Percentiles rank a stretch among this genome's conserved stretches.
Evolutionary conservation across 2,113 vertebrate genomes (phyloP).

Genomic region (Menidia beryllina): DNA sequence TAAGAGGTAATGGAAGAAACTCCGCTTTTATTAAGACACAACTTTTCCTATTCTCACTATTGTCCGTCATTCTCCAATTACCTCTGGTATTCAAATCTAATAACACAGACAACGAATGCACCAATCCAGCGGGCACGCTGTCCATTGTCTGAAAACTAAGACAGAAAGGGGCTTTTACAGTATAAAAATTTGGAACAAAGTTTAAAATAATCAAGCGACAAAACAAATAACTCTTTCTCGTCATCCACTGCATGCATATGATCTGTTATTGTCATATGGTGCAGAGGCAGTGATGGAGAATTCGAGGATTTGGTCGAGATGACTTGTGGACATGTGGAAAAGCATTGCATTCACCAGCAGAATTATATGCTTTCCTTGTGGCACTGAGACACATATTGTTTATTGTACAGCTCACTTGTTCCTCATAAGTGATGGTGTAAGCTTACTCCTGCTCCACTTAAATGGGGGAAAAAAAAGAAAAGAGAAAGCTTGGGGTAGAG

Average conservation of each 20-base stretch:
- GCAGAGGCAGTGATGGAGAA: conserved; percentile 51
- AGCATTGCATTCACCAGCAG: conserved; percentile 70
- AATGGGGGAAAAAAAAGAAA: conserved; percentile 44
- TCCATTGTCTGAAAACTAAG: conserved; percentile 49
- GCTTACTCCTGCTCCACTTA: conserved; percentile 58
- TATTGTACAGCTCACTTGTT: conserved; percentile 68
- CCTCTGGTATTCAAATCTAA: conserved; percentile 71
- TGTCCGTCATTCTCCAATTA: conserved; percentile 47
- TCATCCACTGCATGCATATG: conserved; percentile 19
- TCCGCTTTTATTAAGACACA: conserved; percentile 56
- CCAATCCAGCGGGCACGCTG: conserved; percentile 47
- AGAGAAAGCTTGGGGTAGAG: conserved; percentile 33
- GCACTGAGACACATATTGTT: conserved; percentile 71
- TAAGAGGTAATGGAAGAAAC: conserved; percentile 18
- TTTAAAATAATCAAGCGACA: conserved; percentile 29
- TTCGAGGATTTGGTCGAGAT: conserved; percentile 69
- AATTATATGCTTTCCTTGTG: conserved; percentile 70
- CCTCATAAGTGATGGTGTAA: conserved; percentile 63
- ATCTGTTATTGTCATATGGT: conserved; percentile 38
- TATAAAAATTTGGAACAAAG: conserved; percentile 34
- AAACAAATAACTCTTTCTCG: conserved; percentile 12
- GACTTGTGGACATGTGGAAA: conserved; percentile 72
- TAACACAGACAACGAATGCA: conserved; percentile 55
- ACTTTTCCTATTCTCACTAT: conserved; percentile 53
- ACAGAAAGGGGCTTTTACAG: conserved; percentile 41